Evolutionary conservation across 2,113 vertebrate genomes (phyloP).

Genomic region (Urocynchramus pylzowi): DNA sequence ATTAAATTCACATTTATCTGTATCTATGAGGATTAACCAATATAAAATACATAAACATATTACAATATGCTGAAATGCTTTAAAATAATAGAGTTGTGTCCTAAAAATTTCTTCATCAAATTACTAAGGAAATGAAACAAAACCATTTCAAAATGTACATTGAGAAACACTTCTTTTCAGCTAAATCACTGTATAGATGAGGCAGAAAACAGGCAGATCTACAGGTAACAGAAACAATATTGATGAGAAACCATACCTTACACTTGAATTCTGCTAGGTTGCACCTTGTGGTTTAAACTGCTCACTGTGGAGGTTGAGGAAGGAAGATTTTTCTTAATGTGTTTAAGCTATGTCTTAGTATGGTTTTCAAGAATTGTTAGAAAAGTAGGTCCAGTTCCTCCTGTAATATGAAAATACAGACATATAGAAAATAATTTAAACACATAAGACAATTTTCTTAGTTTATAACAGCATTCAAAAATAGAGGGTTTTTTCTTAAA

Average conservation of each 20-base stretch:
- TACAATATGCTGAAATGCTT: not conserved
- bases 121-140: slow-evolving; percentile 39
- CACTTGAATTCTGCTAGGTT: not conserved
- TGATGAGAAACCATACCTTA: not conserved
- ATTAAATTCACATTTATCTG: not conserved
- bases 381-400: not conserved
- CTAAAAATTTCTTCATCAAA: slow-evolving; percentile 36
- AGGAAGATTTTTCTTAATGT: not conserved
- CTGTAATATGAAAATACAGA: not conserved
- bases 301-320: not conserved
- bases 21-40: not conserved
- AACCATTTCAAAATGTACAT: slow-evolving; percentile 36
- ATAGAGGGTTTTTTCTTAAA: not conserved
- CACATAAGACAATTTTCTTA: not conserved
- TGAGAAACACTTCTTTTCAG: slow-evolving; percentile 43
- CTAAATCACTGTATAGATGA: slow-evolving; percentile 42
- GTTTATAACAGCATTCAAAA: not conserved
- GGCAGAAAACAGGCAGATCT: slow-evolving; percentile 42
- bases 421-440: not conserved
- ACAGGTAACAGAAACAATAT: slow-evolving; percentile 2
- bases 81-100: not conserved
- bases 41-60: slow-evolving; percentile 1
- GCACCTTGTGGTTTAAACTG: not conserved
- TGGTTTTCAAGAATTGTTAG: not conserved
- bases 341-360: not conserved